A percentile compares a stretch with the other conserved stretches of the same genome.
These are phyloP conservation scores for Ambastaia sidthimunki DNA, from an alignment of 2,797 vertebrate species.

Conservation along the genomic window DNA sequence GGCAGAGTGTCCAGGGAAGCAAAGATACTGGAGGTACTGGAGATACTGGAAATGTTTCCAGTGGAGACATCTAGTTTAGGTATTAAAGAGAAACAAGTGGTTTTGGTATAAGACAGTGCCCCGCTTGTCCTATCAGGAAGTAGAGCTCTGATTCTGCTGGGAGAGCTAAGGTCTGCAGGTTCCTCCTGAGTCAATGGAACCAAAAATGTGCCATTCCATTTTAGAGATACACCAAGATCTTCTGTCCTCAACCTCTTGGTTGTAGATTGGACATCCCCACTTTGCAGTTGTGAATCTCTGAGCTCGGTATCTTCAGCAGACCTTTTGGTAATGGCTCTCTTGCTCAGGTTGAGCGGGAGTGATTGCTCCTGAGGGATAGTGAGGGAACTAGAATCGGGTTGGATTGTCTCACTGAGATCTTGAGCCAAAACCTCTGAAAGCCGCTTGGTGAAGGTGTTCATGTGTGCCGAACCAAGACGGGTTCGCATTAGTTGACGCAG, in stretches of 20 bases:
- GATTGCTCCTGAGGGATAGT: constrained; percentile 72
- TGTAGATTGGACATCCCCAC: constrained; percentile 15
- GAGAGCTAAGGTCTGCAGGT: constrained; percentile 81
- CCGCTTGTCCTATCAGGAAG: constrained; percentile 68
- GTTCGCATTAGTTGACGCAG: constrained; percentile 80
- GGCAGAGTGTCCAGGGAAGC: constrained; percentile 16
- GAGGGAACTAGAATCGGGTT: constrained; percentile 44
- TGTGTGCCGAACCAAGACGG: constrained; percentile 73
- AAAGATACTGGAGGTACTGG: constrained; percentile 18
- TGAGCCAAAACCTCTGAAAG: constrained; percentile 81
- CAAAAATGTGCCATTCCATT: constrained; percentile 35
- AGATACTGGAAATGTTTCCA: constrained; percentile 25
- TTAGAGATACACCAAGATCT: constrained; percentile 35
- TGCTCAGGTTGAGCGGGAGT: constrained; percentile 81
- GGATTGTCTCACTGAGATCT: constrained; percentile 71
- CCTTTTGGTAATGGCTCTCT: constrained; percentile 70
- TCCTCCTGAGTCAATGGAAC: constrained; percentile 73
- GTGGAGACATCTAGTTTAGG: constrained; percentile 14
- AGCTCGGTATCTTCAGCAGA: constrained; percentile 49
- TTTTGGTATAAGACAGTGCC: constrained; percentile 9
- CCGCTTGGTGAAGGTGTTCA: constrained; percentile 78
- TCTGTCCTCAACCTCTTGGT: constrained; percentile 65
- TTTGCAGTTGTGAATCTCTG: constrained; percentile 31
- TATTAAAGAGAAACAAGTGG: constrained; percentile 1
- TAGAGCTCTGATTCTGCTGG: constrained; percentile 78